These are phyloP conservation scores for Scelioninae gen. 2 DNA, from an alignment of 2,888 invertebrate species.

Conservation along the genomic window DNA sequence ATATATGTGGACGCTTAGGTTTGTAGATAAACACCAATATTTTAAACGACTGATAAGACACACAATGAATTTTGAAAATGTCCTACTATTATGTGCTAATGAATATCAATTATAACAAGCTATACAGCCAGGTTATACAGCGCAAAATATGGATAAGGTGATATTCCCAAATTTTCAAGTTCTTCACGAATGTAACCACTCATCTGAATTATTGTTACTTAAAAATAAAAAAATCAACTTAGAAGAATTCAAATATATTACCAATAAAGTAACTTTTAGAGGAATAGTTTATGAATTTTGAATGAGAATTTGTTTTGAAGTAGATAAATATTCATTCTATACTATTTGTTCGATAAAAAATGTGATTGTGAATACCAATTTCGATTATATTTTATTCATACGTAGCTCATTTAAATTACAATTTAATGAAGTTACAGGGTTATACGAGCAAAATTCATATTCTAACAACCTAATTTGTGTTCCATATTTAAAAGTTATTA, in stretches of 20 bases:
- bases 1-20: conserved; percentile 57
- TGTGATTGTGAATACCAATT: conserved; percentile 19
- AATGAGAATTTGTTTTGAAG: conserved; percentile 11
- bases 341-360: conserved; percentile 28
- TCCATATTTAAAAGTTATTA: conserved; percentile 12
- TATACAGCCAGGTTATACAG: conserved; percentile 11
- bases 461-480: conserved; percentile 28
- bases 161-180: conserved; percentile 15
- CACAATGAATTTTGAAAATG: conserved; percentile 60
- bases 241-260: conserved; percentile 18
- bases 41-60: conserved; percentile 57
- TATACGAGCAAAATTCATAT: conserved; percentile 26
- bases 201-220: conserved; percentile 22
- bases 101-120: conserved; percentile 51
- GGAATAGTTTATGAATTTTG: conserved; percentile 28
- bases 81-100: conserved; percentile 20
- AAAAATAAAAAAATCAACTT: conserved; percentile 20
- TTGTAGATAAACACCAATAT: conserved; percentile 62
- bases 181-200: conserved; percentile 5
- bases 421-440: conserved; percentile 26
- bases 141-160: conserved; percentile 25
- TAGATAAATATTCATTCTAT: conserved; percentile 23
- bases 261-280: conserved; percentile 11
- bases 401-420: conserved; percentile 24
- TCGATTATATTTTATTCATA: conserved; percentile 23